Evolutionary conservation across 2,797 vertebrate genomes (phyloP), one percentile per base, ranked within the genome.

Genomic region (Macropodus opercularis): DNA sequence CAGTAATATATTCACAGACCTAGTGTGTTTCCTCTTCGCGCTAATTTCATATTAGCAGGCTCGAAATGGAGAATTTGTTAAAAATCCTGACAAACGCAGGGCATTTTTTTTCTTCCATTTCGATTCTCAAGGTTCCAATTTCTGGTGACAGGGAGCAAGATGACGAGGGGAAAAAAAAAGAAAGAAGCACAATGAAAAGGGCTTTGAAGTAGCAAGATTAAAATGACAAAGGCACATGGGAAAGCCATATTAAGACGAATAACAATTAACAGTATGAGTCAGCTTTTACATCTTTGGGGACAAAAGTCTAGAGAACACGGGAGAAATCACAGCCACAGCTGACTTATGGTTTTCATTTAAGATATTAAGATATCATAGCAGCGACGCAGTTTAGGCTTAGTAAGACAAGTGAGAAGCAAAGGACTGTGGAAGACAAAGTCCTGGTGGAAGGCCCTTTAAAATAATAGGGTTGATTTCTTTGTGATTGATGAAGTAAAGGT

Each of bases 341-440:
- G 66, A 73, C 31, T 50, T 58, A 21, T 2, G 11, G 5, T 51
- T 73, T 71, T 69, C 65, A 81, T 78, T 78, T 50, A 46, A 66
- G 75, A 59, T 46, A 75, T 77, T 54, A 81, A 74, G 73, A 81
- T 74, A 71, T 84, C 71, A 65, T 79, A 63, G 65, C 60, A 48
- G 67, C 8, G 11, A 22, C 38, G 57, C 50, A 65, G 49, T 72
- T 67, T 60, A 62, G 55, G 51, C 26, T 59, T 40, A 67, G 46
- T 22, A 9, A 24, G 26, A 44, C 29, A 22, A 55, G 56, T 49
- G 55, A 47, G 49, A 36, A 58, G 53, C 55, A 40, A 63, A 63
- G 50, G 29, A 54, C 27, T 71, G 57, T 44, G 40, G 32, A 29
- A 49, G 31, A 75, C 23, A 50, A 75, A 68, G 40, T 27, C 10